phyloP scores from a whole-genome alignment of 1,140 invertebrate species.

The Drosophila aff. region DNA sequence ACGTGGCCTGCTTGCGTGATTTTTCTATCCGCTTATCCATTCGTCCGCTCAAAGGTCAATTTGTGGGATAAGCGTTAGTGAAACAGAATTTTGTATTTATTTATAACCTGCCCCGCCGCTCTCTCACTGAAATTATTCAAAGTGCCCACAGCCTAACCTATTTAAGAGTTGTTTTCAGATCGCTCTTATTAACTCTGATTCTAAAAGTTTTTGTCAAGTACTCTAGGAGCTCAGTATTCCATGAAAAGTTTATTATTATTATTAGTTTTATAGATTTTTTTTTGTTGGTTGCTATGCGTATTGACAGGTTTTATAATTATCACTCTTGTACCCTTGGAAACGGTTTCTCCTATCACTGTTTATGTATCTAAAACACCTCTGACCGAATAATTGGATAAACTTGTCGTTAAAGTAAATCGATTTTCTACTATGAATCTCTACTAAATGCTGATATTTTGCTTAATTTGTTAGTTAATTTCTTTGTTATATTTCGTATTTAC shows the following conservation, averaged over 20 bases:
- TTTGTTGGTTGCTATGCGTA: not conserved
- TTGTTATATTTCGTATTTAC: not conserved
- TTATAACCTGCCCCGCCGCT: not conserved
- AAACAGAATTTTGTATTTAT: not conserved
- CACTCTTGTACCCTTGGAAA: not conserved
- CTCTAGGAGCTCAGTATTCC: not conserved
- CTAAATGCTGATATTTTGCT: not conserved
- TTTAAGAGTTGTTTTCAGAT: no score
- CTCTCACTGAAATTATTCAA: not conserved
- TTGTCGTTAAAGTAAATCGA: not conserved
- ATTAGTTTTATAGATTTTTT: no score
- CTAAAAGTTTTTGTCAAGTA: not conserved
- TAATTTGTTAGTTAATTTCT: no score
- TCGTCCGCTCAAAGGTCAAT: constrained; percentile 6
- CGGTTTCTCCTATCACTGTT: not conserved
- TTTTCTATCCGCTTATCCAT: constrained; percentile 5
- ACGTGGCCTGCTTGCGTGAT: constrained; percentile 30
- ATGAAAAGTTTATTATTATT: no score
- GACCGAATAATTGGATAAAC: not conserved
- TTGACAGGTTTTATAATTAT: not conserved
- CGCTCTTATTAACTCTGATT: no score
- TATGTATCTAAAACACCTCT: not conserved
- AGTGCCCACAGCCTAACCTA: no score
- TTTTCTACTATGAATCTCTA: not conserved
- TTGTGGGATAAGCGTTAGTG: not conserved